A percentile compares a stretch with the other conserved stretches of the same genome.
These are phyloP conservation scores for Hystrix brachyura DNA, from an alignment of 2,113 vertebrate species.

Conservation along the genomic window DNA sequence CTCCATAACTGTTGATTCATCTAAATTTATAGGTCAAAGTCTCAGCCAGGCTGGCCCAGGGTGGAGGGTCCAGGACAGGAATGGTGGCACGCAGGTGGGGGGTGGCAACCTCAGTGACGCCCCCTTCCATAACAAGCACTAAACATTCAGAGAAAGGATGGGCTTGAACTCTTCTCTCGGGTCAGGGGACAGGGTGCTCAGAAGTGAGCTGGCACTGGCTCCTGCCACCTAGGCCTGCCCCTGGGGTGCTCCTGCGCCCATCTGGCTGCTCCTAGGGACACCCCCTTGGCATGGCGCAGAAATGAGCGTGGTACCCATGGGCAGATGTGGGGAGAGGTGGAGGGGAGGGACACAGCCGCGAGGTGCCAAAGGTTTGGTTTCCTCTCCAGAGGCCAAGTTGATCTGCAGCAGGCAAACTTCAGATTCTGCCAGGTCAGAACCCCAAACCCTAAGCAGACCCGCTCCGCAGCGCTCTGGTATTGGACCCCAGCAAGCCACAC, in stretches of 20 bases:
- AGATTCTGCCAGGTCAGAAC: background rate
- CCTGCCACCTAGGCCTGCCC: background rate
- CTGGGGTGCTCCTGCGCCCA: background rate
- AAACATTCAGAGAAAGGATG: background rate
- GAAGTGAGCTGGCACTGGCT: background rate
- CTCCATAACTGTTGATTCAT: background rate
- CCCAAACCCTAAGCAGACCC: background rate
- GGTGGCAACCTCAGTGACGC: accelerated
- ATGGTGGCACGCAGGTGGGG: background rate
- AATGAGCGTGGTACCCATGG: background rate
- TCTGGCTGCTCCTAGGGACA: background rate
- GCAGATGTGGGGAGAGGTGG: background rate
- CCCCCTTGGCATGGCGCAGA: background rate
- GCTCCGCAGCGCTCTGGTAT: accelerated
- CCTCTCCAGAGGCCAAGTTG: background rate
- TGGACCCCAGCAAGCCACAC: accelerated
- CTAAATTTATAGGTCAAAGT: background rate
- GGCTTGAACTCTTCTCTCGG: background rate
- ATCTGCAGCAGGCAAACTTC: background rate
- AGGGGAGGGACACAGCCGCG: too few relatives aligned
- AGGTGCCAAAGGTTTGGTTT: background rate
- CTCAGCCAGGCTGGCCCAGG: background rate
- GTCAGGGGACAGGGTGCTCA: background rate
- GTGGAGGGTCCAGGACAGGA: accelerated
- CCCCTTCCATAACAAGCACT: background rate